Percentiles rank a stretch among this genome's conserved stretches.
These are phyloP conservation scores for Trichomalopsis sarcophagae DNA, from an alignment of 1,140 invertebrate genomes.

Conservation along the genomic window DNA sequence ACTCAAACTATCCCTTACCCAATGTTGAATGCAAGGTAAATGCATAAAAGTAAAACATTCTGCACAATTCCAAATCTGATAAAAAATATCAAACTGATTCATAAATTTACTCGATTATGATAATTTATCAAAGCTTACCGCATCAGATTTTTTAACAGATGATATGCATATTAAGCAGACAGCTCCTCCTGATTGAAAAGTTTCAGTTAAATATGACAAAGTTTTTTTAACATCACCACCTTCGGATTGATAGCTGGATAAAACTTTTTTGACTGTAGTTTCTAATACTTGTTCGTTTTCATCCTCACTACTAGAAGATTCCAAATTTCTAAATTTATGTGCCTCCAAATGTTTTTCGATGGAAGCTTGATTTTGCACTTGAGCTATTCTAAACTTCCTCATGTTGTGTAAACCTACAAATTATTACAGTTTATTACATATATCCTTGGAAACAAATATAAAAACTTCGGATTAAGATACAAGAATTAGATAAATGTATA, in stretches of 20 bases:
- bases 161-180: slow-evolving; percentile 95
- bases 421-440: not conserved
- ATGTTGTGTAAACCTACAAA: slow-evolving; percentile 55
- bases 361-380: slow-evolving; percentile 77
- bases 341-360: slow-evolving; percentile 76
- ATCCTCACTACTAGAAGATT: slow-evolving; percentile 68
- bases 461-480: too few species aligned
- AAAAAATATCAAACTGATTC: slow-evolving; percentile 52
- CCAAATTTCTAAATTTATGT: slow-evolving; percentile 65
- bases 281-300: slow-evolving; percentile 67
- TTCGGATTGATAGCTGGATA: slow-evolving; percentile 72
- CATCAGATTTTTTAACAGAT: slow-evolving; percentile 86
- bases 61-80: slow-evolving; percentile 89
- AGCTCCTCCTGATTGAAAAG: slow-evolving; percentile 84
- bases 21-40: slow-evolving; percentile 92
- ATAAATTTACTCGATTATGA: slow-evolving; percentile 36
- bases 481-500: too few species aligned
- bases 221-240: slow-evolving; percentile 77
- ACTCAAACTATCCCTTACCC: slow-evolving; percentile 91
- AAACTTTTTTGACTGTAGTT: slow-evolving; percentile 63
- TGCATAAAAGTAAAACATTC: slow-evolving; percentile 90
- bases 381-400: slow-evolving; percentile 76
- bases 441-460: too few species aligned
- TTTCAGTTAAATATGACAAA: slow-evolving; percentile 83
- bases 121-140: slow-evolving; percentile 74